Evolutionary conservation across 2,888 invertebrate genomes (phyloP), one percentile per base, ranked within the genome.

Genomic region (Omphaloscelis lunosa): DNA sequence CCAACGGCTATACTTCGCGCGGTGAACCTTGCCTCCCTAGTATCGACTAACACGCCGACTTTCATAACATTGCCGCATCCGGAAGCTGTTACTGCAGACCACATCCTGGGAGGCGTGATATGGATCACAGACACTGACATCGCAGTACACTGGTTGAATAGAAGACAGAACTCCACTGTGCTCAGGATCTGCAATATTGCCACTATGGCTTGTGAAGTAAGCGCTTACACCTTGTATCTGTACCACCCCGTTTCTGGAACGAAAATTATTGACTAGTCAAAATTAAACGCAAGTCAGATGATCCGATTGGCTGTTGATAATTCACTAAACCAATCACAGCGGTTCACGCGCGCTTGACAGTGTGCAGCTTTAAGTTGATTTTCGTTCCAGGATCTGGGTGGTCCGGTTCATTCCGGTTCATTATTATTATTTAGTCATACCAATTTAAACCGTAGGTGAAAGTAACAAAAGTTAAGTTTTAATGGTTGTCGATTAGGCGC

Each of bases 111-210:
- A 71, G 97, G 97, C 7, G 98, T 99, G 0, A 96, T 95, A 0
- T 99, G 99, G 99, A 96, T 98, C 29, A 97, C 97, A 9, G 96
- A 97, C 59, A 94, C 96, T 0, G 97, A 97, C 70, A 92, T 99
- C 6, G 97, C 97, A 0, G 98, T 98, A 0, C 97, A 98, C 56
- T 99, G 99, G 98, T 96, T 98, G 80, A 99, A 99, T 92, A 97
- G 99, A 51, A 97, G 98, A 29, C 99, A 99, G 95, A 99, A 98
- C 91, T 93, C 97, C 74, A 97, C 97, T 4, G 95, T 97, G 45
- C 91, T 98, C n/a, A 97, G 97, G 56, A 94, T 97, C 20, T 98
- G 98, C 91, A 93, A 97, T 82, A 84, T 95, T 15, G 88, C 90
- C 20, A 94, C 92, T 76, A 84, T 77, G 11, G 27, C 0, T 39